Conservation (phyloP, 2,888 invertebrate species). For the Papilio elwesi region DNA sequence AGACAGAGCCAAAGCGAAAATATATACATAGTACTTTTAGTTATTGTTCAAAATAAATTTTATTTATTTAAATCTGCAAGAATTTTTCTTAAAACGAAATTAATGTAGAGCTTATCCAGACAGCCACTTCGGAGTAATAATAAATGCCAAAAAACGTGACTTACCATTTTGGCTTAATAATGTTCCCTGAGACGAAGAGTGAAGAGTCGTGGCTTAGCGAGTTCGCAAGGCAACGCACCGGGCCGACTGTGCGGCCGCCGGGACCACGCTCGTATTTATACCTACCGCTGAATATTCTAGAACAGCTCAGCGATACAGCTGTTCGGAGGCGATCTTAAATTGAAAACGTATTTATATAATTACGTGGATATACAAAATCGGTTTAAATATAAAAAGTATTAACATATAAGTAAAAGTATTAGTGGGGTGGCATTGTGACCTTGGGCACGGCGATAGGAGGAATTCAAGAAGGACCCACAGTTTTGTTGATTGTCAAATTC, state of each 20-base stretch:
- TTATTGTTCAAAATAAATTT: too few species aligned
- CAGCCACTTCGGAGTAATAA: not conserved
- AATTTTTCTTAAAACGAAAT: not conserved
- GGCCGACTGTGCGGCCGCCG: conserved; percentile 65
- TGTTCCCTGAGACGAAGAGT: conserved; percentile 27
- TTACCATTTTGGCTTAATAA: conserved; percentile 53
- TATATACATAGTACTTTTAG: too few species aligned
- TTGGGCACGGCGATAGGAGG: too few species aligned
- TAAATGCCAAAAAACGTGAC: conserved; percentile 40
- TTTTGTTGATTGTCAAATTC: too few species aligned
- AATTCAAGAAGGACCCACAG: too few species aligned
- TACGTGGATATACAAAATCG: not conserved
- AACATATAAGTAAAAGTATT: too few species aligned
- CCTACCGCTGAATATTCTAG: conserved; percentile 58
- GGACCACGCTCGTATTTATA: conserved; percentile 55
- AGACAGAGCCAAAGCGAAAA: too few species aligned
- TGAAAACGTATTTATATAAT: not conserved
- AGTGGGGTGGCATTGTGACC: too few species aligned
- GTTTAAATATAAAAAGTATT: too few species aligned
- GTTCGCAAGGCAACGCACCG: conserved; percentile 80
- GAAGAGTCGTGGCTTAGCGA: conserved; percentile 60
- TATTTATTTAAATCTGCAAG: not conserved
- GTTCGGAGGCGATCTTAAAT: not conserved
- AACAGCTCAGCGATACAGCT: conserved; percentile 23
- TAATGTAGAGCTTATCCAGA: not conserved